Base-by-base conservation (phyloP, 2,113 vertebrate species). In the Odontesthes bonariensis region DNA sequence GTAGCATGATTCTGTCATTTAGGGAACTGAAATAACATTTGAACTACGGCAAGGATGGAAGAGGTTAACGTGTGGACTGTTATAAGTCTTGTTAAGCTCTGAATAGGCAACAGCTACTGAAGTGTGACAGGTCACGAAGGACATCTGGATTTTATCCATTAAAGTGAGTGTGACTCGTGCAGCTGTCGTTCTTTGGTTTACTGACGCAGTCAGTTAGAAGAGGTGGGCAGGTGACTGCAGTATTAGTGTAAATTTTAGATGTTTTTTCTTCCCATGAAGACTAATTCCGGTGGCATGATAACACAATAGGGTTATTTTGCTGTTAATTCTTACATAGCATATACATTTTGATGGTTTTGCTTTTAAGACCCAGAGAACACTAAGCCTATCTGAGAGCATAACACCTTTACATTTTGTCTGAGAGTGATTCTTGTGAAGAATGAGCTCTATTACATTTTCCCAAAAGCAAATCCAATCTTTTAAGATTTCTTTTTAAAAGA, bases 341-440 rank as follows among this genome's bases (percentile, higher is more conserved):
- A 8, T 20, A 19, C 35, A 44, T 42, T 67, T 57, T 19, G 46
- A 57, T 40, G 27, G n/a, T 12, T 9, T 19, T 5, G 0, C 54
- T 20, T 49, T 52, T 23, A 8, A 6, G 38, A 53, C 51, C 75
- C 46, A 67, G 23, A 57, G 7, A 54, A 20, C 51, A 67, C 42
- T 56, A 67, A 27, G 27, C 69, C 62, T 52, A 58, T 71, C 70
- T 67, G 51, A 76, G 63, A 80, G 73, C 67, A 78, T 74, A 81
- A 52, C 57, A 59, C 56, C 60, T 71, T 47, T 44, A 54, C 62
- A 52, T 75, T 35, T 64, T 38, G 44, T 52, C 55, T 66, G 61
- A 77, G 31, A 80, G 42, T 31, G 16, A 69, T 68, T 62, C 63
- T 22, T 42, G 52, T 82, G 81, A 88, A 60, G 58, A 83, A 77